phyloP scores from a whole-genome alignment of 2,888 invertebrate genomes.

The Athalia circularis region DNA sequence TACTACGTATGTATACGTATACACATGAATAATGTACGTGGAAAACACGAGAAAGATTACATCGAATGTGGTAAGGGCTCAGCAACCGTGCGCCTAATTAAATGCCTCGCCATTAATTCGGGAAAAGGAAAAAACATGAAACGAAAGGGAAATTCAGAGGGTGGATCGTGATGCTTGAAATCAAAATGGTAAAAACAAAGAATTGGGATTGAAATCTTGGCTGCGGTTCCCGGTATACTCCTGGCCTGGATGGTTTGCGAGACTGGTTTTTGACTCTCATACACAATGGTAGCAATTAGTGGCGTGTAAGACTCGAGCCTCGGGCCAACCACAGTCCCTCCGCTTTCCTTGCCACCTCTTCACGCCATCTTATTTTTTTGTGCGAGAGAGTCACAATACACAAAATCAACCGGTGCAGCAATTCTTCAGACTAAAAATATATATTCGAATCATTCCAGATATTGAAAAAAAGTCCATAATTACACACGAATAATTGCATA shows the following conservation, averaged over 20 bases:
- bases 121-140: not conserved
- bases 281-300: slow-evolving; percentile 63
- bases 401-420: slow-evolving; percentile 23
- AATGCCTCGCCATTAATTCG: slow-evolving; percentile 5
- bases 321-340: slow-evolving; percentile 39
- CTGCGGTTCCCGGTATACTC: slow-evolving; percentile 6
- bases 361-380: slow-evolving; percentile 11
- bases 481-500: too few species aligned
- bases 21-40: too few species aligned
- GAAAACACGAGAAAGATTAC: not conserved
- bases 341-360: slow-evolving; percentile 33
- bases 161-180: slow-evolving; percentile 14
- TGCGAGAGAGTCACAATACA: slow-evolving; percentile 18
- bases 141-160: not conserved
- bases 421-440: not conserved
- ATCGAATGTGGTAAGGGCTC: not conserved
- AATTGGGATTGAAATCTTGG: slow-evolving; percentile 27
- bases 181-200: slow-evolving; percentile 29
- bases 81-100: not conserved
- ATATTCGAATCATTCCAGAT: slow-evolving; percentile 1
- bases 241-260: slow-evolving; percentile 32
- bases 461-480: not conserved
- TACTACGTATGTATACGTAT: too few species aligned
- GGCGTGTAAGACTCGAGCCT: slow-evolving; percentile 58
- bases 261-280: slow-evolving; percentile 46